A percentile compares a stretch with the other conserved stretches of the same genome.
Evolutionary conservation across 2,113 vertebrate species (phyloP).

Genomic region (Gallinago undulata): DNA sequence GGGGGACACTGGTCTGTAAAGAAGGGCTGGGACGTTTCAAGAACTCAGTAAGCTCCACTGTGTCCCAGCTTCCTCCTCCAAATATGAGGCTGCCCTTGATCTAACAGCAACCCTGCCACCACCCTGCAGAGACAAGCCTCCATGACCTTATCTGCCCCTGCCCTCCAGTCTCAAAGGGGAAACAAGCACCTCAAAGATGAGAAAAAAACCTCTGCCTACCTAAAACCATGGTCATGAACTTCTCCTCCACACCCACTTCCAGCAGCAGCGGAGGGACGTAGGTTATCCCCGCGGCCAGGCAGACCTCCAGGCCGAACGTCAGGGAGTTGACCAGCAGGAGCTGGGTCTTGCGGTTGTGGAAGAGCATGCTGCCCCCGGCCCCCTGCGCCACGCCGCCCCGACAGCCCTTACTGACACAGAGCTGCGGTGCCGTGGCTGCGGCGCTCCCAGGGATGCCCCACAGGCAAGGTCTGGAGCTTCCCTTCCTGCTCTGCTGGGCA

Average conservation of each 20-base stretch:
- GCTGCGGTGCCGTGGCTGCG: not conserved
- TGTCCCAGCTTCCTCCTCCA: not conserved
- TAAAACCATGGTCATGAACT: slow-evolving; percentile 91
- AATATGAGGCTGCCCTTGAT: not conserved
- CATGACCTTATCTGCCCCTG: not conserved
- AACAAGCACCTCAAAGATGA: not conserved
- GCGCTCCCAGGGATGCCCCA: not conserved
- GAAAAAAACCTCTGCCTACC: slow-evolving; percentile 64
- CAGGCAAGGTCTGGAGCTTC: not conserved
- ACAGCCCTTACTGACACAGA: not conserved
- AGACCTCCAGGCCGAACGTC: slow-evolving; percentile 88
- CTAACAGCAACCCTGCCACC: not conserved
- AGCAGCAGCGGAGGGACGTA: slow-evolving; percentile 85
- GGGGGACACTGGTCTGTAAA: not conserved
- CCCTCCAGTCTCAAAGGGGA: fast-evolving
- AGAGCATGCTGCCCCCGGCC: slow-evolving; percentile 37
- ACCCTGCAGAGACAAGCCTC: not conserved
- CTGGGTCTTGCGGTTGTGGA: slow-evolving; percentile 70
- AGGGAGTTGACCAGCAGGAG: slow-evolving; percentile 84
- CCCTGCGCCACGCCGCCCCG: slow-evolving; percentile 28
- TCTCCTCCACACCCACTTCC: slow-evolving; percentile 86
- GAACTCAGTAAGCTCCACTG: not conserved
- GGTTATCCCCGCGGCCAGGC: slow-evolving; percentile 85
- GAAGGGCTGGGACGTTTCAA: fast-evolving
- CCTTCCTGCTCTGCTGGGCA: not conserved